These are phyloP conservation scores for Ceratina japonica DNA, from an alignment of 1,140 invertebrate genomes.

Conservation along the genomic window DNA sequence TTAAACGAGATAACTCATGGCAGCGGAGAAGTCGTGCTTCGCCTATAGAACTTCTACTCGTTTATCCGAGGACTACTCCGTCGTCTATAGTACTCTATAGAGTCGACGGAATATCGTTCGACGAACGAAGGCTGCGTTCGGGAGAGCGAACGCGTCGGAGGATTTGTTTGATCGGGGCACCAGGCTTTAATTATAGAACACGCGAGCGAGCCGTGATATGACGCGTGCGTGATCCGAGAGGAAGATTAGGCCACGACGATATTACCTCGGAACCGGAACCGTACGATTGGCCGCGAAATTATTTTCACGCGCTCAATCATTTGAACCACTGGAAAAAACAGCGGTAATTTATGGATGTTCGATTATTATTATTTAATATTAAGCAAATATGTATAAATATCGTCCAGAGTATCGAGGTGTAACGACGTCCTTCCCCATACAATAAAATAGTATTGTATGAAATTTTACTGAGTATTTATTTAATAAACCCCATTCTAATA, in stretches of 20 bases:
- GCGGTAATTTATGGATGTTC: constrained; percentile 18
- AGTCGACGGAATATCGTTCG: neutral
- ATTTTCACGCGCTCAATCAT: constrained; percentile 35
- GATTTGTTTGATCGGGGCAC: constrained; percentile 31
- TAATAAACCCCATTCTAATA: no score
- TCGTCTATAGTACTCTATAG: no score
- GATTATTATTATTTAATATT: no score
- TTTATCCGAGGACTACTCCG: no score
- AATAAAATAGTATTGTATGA: no score
- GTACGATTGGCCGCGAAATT: constrained; percentile 6
- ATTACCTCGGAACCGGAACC: constrained; percentile 35
- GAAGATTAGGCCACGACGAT: constrained; percentile 17
- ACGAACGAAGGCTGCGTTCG: neutral
- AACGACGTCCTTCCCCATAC: no score
- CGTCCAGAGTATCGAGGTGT: no score
- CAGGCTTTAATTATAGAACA: constrained; percentile 43
- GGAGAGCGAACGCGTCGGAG: neutral
- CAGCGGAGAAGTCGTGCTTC: no score
- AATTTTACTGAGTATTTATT: no score
- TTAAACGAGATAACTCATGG: no score
- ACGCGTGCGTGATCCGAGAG: constrained; percentile 25
- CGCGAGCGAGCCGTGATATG: constrained; percentile 7
- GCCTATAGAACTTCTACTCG: no score
- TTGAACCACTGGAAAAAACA: constrained; percentile 21
- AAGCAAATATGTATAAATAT: no score